These are phyloP conservation scores for Sesamia inferens DNA, from an alignment of 2,888 invertebrate species.

Conservation along the genomic window DNA sequence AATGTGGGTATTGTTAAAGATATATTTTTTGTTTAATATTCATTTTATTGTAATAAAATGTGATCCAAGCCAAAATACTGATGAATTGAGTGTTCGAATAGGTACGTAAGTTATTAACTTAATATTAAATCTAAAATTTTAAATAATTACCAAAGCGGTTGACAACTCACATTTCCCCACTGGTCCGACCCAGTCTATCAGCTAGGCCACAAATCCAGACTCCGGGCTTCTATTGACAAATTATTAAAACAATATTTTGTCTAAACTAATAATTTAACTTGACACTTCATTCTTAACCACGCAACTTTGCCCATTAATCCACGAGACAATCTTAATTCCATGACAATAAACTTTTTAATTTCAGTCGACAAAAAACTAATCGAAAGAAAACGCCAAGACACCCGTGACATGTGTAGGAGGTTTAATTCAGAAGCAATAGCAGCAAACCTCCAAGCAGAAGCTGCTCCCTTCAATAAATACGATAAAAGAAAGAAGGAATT, in stretches of 20 bases:
- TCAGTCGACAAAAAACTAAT: constrained; percentile 81
- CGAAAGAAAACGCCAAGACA: constrained; percentile 81
- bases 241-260: too few species aligned
- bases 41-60: constrained; percentile 70
- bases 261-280: not conserved
- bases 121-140: not conserved
- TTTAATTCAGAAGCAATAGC: constrained; percentile 77
- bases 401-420: constrained; percentile 81
- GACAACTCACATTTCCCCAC: not conserved
- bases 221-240: not conserved
- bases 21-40: constrained; percentile 63
- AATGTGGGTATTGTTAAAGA: constrained; percentile 62
- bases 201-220: not conserved
- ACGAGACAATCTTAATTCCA: not conserved
- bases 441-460: constrained; percentile 19
- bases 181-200: not conserved
- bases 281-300: not conserved
- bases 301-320: not conserved
- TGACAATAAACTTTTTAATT: constrained; percentile 20
- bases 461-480: constrained; percentile 30
- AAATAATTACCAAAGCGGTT: not conserved
- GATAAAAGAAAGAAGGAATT: constrained; percentile 32
- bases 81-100: constrained; percentile 75
- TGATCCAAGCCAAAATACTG: constrained; percentile 56
- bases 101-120: constrained; percentile 69